Evolutionary conservation across 2,797 vertebrate genomes (phyloP).

Genomic region (Pelobates cultripes): DNA sequence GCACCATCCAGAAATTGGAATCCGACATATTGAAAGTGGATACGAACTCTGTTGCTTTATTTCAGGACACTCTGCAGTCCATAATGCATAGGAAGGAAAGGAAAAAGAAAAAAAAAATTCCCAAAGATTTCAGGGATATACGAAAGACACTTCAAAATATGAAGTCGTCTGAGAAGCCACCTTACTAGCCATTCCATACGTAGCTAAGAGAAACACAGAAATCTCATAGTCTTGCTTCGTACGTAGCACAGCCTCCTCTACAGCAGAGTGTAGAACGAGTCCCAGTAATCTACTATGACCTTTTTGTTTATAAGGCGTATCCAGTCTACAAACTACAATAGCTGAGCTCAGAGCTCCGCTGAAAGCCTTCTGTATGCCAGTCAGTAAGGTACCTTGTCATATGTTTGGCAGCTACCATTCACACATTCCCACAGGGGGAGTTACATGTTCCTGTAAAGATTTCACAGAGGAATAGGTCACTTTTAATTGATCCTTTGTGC

Average conservation of each 20-base stretch:
- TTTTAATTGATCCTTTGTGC: conserved; percentile 55
- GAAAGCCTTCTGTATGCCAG: conserved; percentile 69
- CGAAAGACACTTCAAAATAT: background rate
- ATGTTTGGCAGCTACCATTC: conserved; percentile 87
- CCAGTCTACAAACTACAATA: conserved; percentile 59
- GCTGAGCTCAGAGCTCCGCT: conserved; percentile 57
- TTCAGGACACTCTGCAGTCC: conserved; percentile 9
- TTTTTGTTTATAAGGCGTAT: conserved; percentile 50
- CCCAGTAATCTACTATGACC: conserved; percentile 53
- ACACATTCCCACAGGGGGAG: conserved; percentile 65
- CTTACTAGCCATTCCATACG: conserved; percentile 56
- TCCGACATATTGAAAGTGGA: conserved; percentile 76
- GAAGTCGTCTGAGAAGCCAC: background rate
- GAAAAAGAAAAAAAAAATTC: background rate
- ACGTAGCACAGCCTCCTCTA: conserved; percentile 56
- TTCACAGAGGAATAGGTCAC: conserved; percentile 47
- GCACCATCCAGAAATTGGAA: conserved; percentile 82
- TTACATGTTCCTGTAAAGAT: conserved; percentile 34
- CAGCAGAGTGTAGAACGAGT: conserved; percentile 53
- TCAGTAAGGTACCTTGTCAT: conserved; percentile 83
- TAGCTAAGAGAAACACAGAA: conserved; percentile 57
- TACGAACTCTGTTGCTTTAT: background rate
- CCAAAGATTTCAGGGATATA: background rate
- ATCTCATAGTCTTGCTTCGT: conserved; percentile 61
- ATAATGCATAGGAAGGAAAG: conserved; percentile 8